A percentile compares a stretch with the other conserved stretches of the same genome.
phyloP scores from a whole-genome alignment of 2,113 vertebrate genomes.

The Brachionichthys hirsutus region DNA sequence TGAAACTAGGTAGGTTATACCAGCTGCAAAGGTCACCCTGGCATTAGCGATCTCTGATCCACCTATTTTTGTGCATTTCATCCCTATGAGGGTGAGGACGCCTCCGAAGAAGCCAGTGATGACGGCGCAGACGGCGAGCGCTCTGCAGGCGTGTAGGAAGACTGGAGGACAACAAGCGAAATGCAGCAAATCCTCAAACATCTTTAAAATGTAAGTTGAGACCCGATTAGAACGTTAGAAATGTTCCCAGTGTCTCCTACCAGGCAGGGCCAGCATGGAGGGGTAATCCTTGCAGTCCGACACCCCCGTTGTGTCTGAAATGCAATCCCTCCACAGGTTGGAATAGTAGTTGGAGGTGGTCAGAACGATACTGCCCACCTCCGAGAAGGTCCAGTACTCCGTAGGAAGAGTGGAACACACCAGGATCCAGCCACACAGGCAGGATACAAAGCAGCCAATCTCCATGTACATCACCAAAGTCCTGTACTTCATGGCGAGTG shows the following conservation, averaged over 20 bases:
- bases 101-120: constrained; percentile 90
- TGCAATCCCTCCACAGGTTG: constrained; percentile 93
- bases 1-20: constrained; percentile 85
- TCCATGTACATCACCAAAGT: constrained; percentile 79
- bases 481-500: constrained; percentile 64
- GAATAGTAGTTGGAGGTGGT: constrained; percentile 89
- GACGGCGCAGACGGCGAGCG: constrained; percentile 86
- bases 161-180: constrained; percentile 64
- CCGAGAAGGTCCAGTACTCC: constrained; percentile 92
- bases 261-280: constrained; percentile 88
- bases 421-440: constrained; percentile 88
- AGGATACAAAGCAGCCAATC: constrained; percentile 85
- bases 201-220: background rate
- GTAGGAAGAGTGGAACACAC: constrained; percentile 89
- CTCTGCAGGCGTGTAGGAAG: constrained; percentile 90
- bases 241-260: constrained; percentile 69
- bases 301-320: constrained; percentile 90
- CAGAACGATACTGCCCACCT: constrained; percentile 85
- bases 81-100: constrained; percentile 89
- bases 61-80: constrained; percentile 97
- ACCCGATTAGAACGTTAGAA: no score
- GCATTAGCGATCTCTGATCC: constrained; percentile 88
- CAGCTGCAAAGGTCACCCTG: constrained; percentile 89
- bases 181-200: background rate
- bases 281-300: constrained; percentile 94